Conservation (phyloP, 2,797 vertebrate genomes). For the Acrossocheilus fasciatus region DNA sequence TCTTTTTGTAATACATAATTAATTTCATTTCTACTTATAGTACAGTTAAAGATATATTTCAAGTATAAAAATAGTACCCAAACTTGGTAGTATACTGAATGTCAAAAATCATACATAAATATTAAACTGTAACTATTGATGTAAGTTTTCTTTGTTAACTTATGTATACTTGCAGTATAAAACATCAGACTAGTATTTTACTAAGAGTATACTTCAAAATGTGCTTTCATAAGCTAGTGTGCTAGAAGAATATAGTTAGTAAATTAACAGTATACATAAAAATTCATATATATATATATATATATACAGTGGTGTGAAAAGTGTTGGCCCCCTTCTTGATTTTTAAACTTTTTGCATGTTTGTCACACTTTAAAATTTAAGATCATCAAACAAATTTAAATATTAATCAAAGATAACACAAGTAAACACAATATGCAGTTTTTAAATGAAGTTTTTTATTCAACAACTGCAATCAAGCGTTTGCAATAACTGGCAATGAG, state of each 20-base stretch:
- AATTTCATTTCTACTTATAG: background rate
- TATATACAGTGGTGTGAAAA: too few species aligned
- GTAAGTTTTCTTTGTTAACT: background rate
- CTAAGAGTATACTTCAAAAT: background rate
- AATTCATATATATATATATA: background rate
- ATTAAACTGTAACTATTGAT: background rate
- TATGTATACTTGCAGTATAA: too few species aligned
- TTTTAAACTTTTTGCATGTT: too few species aligned
- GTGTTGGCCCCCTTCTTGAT: too few species aligned
- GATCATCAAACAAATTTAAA: too few species aligned
- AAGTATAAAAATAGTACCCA: background rate
- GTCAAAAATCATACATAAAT: background rate
- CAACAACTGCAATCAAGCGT: too few species aligned
- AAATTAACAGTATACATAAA: background rate
- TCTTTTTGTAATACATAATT: background rate
- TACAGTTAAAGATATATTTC: background rate
- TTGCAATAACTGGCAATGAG: too few species aligned
- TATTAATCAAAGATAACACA: too few species aligned
- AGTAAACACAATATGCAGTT: too few species aligned
- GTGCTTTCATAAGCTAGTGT: background rate
- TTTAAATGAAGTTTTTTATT: too few species aligned
- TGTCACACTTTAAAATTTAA: too few species aligned
- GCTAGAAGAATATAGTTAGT: background rate
- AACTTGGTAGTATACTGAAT: background rate
- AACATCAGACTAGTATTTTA: background rate